A percentile compares a stretch with the other conserved stretches of the same genome.
Conservation (phyloP, 2,113 vertebrate species). For the Oryzias melastigma region DNA sequence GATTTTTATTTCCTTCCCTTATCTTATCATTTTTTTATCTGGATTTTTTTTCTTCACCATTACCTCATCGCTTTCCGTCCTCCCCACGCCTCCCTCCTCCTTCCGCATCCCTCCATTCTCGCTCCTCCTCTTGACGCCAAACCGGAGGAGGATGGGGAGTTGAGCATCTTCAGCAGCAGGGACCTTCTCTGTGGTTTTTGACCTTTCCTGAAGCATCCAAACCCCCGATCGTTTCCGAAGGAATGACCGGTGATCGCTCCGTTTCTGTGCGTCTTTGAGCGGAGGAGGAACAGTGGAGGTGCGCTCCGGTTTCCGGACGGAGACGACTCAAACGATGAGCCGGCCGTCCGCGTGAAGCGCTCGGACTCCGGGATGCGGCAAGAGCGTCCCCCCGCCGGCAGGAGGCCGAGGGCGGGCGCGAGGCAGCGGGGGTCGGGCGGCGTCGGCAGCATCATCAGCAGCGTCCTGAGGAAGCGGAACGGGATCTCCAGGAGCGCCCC, state of each 20-base stretch:
- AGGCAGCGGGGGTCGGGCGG: conserved; percentile 81
- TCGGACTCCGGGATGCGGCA: conserved; percentile 82
- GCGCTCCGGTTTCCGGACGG: background rate
- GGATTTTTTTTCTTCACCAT: conserved; percentile 21
- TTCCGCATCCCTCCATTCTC: conserved; percentile 46
- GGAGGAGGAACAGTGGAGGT: background rate
- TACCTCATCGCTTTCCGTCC: conserved; percentile 54
- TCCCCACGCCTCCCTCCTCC: conserved; percentile 23
- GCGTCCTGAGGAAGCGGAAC: conserved; percentile 92
- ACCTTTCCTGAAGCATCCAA: background rate
- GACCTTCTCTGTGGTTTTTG: conserved; percentile 1
- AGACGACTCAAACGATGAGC: conserved; percentile 18
- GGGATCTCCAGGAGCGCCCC: conserved; percentile 93
- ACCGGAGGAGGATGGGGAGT: conserved; percentile 51
- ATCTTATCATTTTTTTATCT: too few species aligned
- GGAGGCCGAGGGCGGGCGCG: conserved; percentile 82
- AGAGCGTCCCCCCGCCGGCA: conserved; percentile 79
- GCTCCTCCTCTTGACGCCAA: conserved; percentile 57
- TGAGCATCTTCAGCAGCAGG: conserved; percentile 33
- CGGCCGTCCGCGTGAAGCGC: conserved; percentile 11
- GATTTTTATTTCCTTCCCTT: too few species aligned
- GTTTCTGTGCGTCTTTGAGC: background rate
- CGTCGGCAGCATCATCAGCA: conserved; percentile 93
- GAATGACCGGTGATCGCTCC: conserved; percentile 12
- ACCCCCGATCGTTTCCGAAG: background rate